Base-by-base conservation (phyloP, 2,113 vertebrate species). In the Grammomys dolichurus region DNA sequence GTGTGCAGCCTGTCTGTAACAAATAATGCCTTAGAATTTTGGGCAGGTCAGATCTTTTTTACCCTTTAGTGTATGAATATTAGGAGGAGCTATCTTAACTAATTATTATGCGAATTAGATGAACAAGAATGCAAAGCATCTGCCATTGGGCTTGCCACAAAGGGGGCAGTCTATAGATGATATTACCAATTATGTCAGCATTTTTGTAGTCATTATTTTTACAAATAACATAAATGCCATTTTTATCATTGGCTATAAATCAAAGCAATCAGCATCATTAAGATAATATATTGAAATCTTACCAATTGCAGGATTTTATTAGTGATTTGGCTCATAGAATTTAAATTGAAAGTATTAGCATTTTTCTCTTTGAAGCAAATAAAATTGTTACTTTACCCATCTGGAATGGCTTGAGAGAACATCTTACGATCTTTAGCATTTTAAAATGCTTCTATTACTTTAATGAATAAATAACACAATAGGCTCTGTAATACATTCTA, bases 321-420 rank as follows among this genome's bases (percentile, higher is more conserved):
- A 95, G 95, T 76, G 10, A 86, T 60, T 95, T 92, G 51, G 7
- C 63, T 93, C 51, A 81, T 56, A 86, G 36, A 96, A 93, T 96
- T 92, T 96, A 72, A 97, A 56, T 84, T 93, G 48, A 2, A 78
- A 36, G 91, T 91, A 95, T 96, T 97, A 94, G 63, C 89, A 93
- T 94, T 94, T 97, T 96, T 48, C 69, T 63, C 87, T 73, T 96
- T 95, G 46, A 67, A 93, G 70, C 46, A 84, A 54, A 73, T 93
- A 85, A 91, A 96, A 94, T 91, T 80, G 86, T 84, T 90, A 48
- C 96, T 95, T 96, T 90, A 78, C 78, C 81, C 48, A 92, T 89
- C 81, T 95, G 77, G 51, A 89, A 72, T 95, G 63, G 33, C 86
- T 95, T 94, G 77, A 89, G 77, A 92, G 58, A 70, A 75, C 73